Conservation (phyloP, 1,140 invertebrate species). For the Amphibalanus amphitrite region DNA sequence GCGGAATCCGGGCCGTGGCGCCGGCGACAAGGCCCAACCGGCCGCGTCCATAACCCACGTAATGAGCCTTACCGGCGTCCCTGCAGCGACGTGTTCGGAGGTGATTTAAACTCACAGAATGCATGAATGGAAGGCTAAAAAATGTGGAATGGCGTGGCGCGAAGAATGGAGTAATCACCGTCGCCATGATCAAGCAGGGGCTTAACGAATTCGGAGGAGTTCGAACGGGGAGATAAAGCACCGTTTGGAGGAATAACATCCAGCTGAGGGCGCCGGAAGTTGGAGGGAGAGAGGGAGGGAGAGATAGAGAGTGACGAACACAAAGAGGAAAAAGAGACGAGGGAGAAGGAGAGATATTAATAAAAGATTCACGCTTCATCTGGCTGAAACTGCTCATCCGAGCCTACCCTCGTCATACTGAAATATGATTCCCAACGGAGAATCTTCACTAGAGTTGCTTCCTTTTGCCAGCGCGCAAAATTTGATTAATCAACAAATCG, state of each 20-base stretch:
- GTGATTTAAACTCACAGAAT: constrained; percentile 2
- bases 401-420: no score
- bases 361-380: no score
- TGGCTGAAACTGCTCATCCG: no score
- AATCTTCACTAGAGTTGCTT: neutral
- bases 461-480: neutral
- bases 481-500: neutral
- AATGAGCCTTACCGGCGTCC: neutral
- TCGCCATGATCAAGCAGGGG: neutral
- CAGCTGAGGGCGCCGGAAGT: neutral
- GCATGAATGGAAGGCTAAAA: constrained; percentile 1
- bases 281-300: neutral
- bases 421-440: neutral
- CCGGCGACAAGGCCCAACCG: neutral
- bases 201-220: neutral
- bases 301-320: no score
- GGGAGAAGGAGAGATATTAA: no score
- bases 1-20: neutral
- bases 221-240: neutral
- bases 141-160: neutral
- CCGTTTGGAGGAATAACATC: neutral
- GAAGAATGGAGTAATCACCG: neutral
- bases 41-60: neutral
- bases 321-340: no score
- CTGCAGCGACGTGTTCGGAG: neutral